phyloP scores from a whole-genome alignment of 2,113 vertebrate genomes.

The Chionodraco myersi region DNA sequence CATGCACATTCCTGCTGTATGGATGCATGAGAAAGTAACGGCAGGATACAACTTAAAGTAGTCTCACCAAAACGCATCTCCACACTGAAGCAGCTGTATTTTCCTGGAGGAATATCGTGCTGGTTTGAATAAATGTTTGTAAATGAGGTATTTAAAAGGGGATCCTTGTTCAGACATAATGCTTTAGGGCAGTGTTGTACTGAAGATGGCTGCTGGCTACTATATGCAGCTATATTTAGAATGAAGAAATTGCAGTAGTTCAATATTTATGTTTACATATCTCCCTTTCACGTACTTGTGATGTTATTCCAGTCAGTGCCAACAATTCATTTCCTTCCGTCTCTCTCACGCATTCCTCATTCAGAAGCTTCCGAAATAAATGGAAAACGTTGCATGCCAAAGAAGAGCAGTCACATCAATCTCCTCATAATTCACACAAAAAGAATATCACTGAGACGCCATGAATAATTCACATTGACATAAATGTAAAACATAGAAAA shows the following conservation, averaged over 20 bases:
- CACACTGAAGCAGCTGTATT: background rate
- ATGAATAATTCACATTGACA: conserved; percentile 30
- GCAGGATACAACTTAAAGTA: background rate
- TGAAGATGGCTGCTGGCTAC: background rate
- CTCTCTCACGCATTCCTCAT: background rate
- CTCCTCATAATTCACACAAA: background rate
- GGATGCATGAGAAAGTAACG: too few relatives aligned
- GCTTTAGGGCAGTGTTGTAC: too few relatives aligned
- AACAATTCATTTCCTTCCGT: background rate
- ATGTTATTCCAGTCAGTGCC: conserved; percentile 21
- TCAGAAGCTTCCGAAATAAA: background rate
- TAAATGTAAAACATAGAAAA: background rate
- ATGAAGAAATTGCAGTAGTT: background rate
- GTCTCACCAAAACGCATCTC: background rate
- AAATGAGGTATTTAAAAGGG: background rate
- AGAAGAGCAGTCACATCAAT: conserved; percentile 28
- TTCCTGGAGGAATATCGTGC: background rate
- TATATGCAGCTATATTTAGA: background rate
- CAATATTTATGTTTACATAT: conserved; percentile 24
- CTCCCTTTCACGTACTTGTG: conserved; percentile 2
- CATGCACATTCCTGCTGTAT: too few relatives aligned
- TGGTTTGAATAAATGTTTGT: background rate
- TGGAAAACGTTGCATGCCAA: background rate
- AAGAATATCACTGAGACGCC: background rate
- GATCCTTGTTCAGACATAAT: background rate